Percentiles rank a stretch among this genome's conserved stretches.
Evolutionary conservation across 2,888 invertebrate species (phyloP).

Genomic region (Archips xylosteana): DNA sequence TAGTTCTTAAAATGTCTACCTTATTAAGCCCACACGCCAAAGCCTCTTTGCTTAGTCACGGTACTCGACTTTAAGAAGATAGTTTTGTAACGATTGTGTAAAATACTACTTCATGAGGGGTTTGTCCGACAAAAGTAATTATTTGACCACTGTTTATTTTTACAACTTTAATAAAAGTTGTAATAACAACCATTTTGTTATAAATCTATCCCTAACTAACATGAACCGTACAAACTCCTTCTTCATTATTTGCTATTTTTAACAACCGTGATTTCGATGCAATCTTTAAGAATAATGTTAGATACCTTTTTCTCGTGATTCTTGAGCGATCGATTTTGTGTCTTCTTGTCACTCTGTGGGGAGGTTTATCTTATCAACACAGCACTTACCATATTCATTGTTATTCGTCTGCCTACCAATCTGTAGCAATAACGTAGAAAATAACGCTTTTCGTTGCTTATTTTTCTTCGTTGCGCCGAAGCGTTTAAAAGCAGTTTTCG

Average conservation of each 20-base stretch:
- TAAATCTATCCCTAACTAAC: too few relatives aligned
- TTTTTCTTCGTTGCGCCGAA: neutral
- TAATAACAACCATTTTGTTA: neutral
- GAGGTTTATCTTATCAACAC: constrained; percentile 44
- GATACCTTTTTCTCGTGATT: constrained; percentile 48
- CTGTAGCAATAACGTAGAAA: constrained; percentile 15
- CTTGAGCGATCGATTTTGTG: constrained; percentile 53
- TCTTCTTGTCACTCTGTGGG: constrained; percentile 45
- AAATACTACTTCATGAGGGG: too few relatives aligned
- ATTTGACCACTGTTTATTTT: too few relatives aligned
- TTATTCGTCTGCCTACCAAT: constrained; percentile 27
- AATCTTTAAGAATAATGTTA: constrained; percentile 34
- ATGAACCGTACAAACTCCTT: neutral
- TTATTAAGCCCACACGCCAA: too few relatives aligned
- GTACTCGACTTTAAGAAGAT: too few relatives aligned
- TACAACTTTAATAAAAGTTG: too few relatives aligned
- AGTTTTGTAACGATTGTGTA: too few relatives aligned
- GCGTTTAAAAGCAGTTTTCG: neutral
- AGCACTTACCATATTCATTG: constrained; percentile 37
- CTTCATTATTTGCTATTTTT: neutral
- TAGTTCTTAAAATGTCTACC: too few relatives aligned
- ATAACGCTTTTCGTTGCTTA: constrained; percentile 5
- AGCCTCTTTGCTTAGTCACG: too few relatives aligned
- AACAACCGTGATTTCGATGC: neutral
- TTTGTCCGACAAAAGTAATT: too few relatives aligned